Evolutionary conservation across 2,113 vertebrate species (phyloP), one percentile per base, ranked within the genome.

Genomic region (Urocynchramus pylzowi): DNA sequence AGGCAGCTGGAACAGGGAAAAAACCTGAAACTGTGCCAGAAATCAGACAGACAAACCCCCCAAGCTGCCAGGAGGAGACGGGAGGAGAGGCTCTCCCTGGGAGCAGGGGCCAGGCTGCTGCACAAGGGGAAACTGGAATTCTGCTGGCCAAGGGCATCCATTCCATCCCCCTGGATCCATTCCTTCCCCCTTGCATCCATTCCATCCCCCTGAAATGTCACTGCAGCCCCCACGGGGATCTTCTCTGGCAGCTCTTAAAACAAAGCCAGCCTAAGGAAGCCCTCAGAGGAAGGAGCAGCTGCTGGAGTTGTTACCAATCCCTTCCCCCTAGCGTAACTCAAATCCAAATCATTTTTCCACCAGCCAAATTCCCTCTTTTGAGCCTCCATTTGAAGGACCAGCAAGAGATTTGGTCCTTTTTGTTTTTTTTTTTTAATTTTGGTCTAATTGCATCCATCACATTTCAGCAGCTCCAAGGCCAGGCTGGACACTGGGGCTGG

Each of bases 1-100:
- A 49, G 68, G 45, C 71, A 57, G 83, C 53, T 77, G 89, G 76
- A 90, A 65, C 83, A 53, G 13, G 23, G 76, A n/a, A n/a, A n/a
- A n/a, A n/a, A n/a, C n/a, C n/a, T n/a, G n/a, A n/a, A n/a, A 27
- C 91, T 77, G 70, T 68, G 78, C 57, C 89, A 95, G 37, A 90
- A 85, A 54, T n/a, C 71, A 88, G 82, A 53, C 74, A 69, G 27
- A 86, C 63, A 73, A 73, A 83, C 53, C 9, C 76, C 89, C 76
- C 7, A n/a, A 86, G 91, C 53, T 86, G 85, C 33, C 89, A 85
- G 6, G 24, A 11, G 53, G 22, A 24, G 20, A n/a, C 8, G 10
- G 19, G 26, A 44, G 16, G 10, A 17, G 26, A 44, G 16, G 7
- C 35, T 30, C 35, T 39, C 56, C 56, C 65, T 60, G 54, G 13